A percentile compares a stretch with the other conserved stretches of the same genome.
phyloP scores from a whole-genome alignment of 2,797 vertebrate species.

The Sebastes minor region DNA sequence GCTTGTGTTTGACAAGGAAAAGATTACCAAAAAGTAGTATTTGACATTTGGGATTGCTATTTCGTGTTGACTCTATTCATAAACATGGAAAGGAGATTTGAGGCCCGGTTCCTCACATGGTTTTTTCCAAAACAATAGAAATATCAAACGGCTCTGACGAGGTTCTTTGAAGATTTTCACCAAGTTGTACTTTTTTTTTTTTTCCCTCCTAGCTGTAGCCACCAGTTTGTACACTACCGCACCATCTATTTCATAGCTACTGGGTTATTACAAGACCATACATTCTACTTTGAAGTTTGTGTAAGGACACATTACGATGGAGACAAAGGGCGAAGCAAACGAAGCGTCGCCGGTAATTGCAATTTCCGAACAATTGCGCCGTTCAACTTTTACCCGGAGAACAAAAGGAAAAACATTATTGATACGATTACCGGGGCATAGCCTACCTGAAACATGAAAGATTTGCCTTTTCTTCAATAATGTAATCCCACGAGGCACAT shows the following conservation, averaged over 20 bases:
- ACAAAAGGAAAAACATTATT: conserved; percentile 83
- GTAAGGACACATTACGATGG: conserved; percentile 57
- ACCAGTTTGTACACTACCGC: conserved; percentile 26
- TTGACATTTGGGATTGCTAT: conserved; percentile 70
- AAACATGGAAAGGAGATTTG: conserved; percentile 67
- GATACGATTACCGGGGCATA: conserved; percentile 80
- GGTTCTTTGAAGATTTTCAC: conserved; percentile 72
- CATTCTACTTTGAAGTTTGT: conserved; percentile 73
- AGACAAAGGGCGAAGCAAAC: conserved; percentile 71
- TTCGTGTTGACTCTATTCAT: conserved; percentile 69
- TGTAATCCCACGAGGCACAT: conserved; percentile 82
- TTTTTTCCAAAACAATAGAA: conserved; percentile 72
- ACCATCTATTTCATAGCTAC: conserved; percentile 68
- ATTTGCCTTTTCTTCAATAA: conserved; percentile 74
- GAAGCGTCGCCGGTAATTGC: conserved; percentile 74
- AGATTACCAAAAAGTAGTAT: conserved; percentile 77
- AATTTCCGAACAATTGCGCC: conserved; percentile 77
- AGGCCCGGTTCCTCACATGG: conserved; percentile 40
- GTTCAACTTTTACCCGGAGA: conserved; percentile 73
- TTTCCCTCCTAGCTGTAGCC: background rate
- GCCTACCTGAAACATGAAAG: conserved; percentile 82
- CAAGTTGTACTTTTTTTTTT: conserved; percentile 64
- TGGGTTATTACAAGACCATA: conserved; percentile 64
- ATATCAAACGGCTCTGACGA: conserved; percentile 48
- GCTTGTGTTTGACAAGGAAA: conserved; percentile 71